Evolutionary conservation across 2,888 invertebrate species (phyloP).

Genomic region (Catocala sponsa): DNA sequence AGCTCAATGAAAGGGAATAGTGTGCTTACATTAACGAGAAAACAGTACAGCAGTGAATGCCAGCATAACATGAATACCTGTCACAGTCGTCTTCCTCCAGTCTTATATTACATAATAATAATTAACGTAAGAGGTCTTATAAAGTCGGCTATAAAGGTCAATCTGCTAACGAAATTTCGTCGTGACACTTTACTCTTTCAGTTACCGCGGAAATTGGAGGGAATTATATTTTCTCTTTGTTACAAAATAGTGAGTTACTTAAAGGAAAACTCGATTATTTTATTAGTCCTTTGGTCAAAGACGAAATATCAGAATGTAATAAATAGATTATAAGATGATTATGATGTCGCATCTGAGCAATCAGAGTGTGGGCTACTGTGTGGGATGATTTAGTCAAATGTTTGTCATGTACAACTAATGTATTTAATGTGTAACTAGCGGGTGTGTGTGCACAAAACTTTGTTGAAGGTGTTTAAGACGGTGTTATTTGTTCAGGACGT

Average conservation of each 20-base stretch:
- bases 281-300: conserved; percentile 30
- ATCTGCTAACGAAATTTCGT: conserved; percentile 39
- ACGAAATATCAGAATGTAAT: conserved; percentile 6
- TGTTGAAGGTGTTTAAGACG: not conserved
- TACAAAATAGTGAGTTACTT: conserved; percentile 8
- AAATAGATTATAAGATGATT: not conserved
- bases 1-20: conserved; percentile 6
- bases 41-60: conserved; percentile 8
- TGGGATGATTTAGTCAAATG: not conserved
- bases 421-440: conserved; percentile 33
- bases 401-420: conserved; percentile 6
- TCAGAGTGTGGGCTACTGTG: not conserved
- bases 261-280: conserved; percentile 22
- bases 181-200: conserved; percentile 15
- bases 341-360: not conserved
- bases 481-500: conserved; percentile 60
- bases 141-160: conserved; percentile 31
- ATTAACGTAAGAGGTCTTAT: conserved; percentile 32
- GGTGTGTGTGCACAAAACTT: conserved; percentile 10
- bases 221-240: conserved; percentile 13
- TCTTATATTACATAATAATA: conserved; percentile 23
- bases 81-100: conserved; percentile 8
- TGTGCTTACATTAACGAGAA: conserved; percentile 6
- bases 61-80: conserved; percentile 16
- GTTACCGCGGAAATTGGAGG: not conserved